Percentiles rank a stretch among this genome's conserved stretches.
phyloP scores from a whole-genome alignment of 2,797 vertebrate genomes.

The Phoeniculus purpureus region DNA sequence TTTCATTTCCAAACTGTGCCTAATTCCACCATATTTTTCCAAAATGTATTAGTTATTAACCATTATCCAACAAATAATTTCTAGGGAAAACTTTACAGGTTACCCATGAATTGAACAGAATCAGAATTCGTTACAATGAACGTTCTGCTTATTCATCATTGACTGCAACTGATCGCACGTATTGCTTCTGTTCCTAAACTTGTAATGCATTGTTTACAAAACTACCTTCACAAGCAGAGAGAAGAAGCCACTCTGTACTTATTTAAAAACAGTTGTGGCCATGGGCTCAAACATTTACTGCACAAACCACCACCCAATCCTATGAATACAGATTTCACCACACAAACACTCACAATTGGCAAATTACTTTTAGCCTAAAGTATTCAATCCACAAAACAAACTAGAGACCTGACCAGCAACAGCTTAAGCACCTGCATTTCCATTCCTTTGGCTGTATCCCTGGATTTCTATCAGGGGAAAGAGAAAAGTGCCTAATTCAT shows the following conservation, averaged over 20 bases:
- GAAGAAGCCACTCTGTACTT: neutral
- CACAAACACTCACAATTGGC: neutral
- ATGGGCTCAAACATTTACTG: neutral
- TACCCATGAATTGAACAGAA: neutral
- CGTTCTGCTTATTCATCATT: neutral
- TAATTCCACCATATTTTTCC: slow-evolving; percentile 7
- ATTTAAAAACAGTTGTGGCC: slow-evolving; percentile 31
- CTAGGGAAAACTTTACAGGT: neutral
- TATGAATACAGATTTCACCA: slow-evolving; percentile 22
- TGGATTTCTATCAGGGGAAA: neutral
- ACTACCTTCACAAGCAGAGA: slow-evolving; percentile 7
- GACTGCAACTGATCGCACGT: neutral
- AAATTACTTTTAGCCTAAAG: slow-evolving; percentile 14
- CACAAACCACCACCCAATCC: neutral
- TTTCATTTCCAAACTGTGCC: neutral
- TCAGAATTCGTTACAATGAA: neutral
- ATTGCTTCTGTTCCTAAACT: slow-evolving; percentile 6
- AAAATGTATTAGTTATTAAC: neutral
- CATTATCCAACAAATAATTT: neutral
- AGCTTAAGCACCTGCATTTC: slow-evolving; percentile 17
- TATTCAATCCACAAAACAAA: slow-evolving; percentile 38
- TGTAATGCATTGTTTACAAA: neutral
- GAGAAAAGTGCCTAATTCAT: neutral
- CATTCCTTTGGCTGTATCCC: neutral
- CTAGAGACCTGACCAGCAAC: slow-evolving; percentile 1